These are phyloP conservation scores for Kradibia gibbosae DNA, from an alignment of 1,140 invertebrate genomes.

Conservation along the genomic window DNA sequence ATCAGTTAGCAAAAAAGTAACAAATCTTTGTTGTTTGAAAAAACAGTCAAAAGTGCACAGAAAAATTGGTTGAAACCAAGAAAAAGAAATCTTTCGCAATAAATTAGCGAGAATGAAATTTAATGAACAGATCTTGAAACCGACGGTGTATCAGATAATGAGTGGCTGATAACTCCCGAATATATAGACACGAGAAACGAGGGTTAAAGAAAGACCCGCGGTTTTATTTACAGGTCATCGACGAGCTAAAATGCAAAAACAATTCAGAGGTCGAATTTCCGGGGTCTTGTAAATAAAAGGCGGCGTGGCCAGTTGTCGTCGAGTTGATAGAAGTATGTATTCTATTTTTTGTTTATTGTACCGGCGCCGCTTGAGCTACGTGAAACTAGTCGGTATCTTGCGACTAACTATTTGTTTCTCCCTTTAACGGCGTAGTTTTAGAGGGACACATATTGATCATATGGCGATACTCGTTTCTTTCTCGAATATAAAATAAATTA, in stretches of 20 bases:
- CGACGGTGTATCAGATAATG: too few relatives aligned
- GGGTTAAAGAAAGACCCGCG: slow-evolving; percentile 1
- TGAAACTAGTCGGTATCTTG: not conserved
- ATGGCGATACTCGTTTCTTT: too few relatives aligned
- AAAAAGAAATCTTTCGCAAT: not conserved
- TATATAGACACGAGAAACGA: not conserved
- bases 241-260: slow-evolving; percentile 11
- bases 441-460: too few relatives aligned
- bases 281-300: slow-evolving; percentile 5
- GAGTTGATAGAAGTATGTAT: not conserved
- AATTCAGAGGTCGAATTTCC: slow-evolving; percentile 26
- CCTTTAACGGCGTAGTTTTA: too few relatives aligned
- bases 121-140: too few relatives aligned
- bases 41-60: too few relatives aligned
- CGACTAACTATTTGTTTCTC: not conserved
- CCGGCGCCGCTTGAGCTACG: not conserved
- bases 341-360: slow-evolving; percentile 39
- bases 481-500: too few relatives aligned
- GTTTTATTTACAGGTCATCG: slow-evolving; percentile 44
- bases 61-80: not conserved
- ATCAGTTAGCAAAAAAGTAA: too few relatives aligned
- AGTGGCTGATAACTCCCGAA: slow-evolving; percentile 17
- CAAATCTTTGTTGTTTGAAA: too few relatives aligned
- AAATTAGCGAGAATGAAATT: too few relatives aligned
- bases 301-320: not conserved